Evolutionary conservation across 35 echinoderm and acorn worm species (phyloP).

Genomic region (Acanthaster planci): DNA sequence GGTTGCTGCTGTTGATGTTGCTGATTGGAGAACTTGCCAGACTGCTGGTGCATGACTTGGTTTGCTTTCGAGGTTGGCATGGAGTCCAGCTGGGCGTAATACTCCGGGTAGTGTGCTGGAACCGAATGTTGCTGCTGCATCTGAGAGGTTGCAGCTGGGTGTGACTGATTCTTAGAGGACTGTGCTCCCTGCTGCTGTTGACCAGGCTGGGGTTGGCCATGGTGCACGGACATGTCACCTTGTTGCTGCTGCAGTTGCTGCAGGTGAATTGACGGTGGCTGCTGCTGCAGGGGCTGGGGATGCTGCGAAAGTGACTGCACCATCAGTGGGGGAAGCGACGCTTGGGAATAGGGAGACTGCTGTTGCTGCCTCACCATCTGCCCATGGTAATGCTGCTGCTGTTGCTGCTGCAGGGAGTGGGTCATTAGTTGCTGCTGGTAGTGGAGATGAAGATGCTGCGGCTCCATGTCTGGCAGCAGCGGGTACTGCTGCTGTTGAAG

Average conservation of each 20-base stretch:
- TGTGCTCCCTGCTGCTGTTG: slow-evolving; percentile 15
- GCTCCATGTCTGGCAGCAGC: slow-evolving; percentile 23
- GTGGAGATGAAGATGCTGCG: slow-evolving; percentile 29
- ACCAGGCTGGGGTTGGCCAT: slow-evolving; percentile 26
- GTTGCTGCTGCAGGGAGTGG: slow-evolving; percentile 4
- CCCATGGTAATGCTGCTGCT: slow-evolving; percentile 31
- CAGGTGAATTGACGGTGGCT: slow-evolving; percentile 30
- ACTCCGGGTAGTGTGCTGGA: slow-evolving; percentile 26
- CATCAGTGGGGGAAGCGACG: neutral
- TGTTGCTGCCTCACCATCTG: slow-evolving; percentile 5
- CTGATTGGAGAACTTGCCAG: slow-evolving; percentile 5
- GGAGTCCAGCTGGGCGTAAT: slow-evolving; percentile 15
- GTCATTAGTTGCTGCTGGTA: slow-evolving; percentile 39
- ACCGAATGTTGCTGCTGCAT: slow-evolving; percentile 26
- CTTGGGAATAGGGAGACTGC: neutral
- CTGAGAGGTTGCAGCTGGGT: slow-evolving; percentile 1
- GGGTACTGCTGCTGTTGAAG: slow-evolving; percentile 33
- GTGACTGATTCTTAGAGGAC: neutral
- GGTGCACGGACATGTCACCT: neutral
- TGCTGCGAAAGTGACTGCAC: slow-evolving; percentile 27
- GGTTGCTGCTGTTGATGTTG: slow-evolving; percentile 25
- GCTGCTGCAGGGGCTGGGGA: slow-evolving; percentile 33
- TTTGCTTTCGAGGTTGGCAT: neutral
- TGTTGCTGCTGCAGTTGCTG: slow-evolving; percentile 53
- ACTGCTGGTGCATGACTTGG: neutral